Evolutionary conservation across 2,888 invertebrate genomes (phyloP), one percentile per base, ranked within the genome.

Genomic region (Sepioteuthis lessoniana): DNA sequence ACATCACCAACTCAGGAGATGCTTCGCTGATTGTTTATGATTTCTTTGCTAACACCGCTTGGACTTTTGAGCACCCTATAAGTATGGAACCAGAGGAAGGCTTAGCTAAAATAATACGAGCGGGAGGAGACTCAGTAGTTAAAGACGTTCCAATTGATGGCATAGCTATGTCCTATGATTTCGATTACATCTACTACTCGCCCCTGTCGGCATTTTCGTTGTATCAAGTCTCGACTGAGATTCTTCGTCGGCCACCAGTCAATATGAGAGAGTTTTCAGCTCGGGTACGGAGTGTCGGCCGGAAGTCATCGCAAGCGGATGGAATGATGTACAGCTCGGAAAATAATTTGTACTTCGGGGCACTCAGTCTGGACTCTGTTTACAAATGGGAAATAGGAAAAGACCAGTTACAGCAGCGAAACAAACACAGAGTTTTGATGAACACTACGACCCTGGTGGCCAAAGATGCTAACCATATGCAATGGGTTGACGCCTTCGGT

Each of bases 81-180:
- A 96, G 96, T 95, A 94, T 94, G 42, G 94, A 95, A 0, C 95
- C 95, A 46, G 91, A 94, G 16, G 90, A 90, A 37, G 37, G 37
- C 13, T 16, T 19, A n/a, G 90, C 37, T n/a, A 90, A 35, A n/a
- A 37, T 13, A 7, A 90, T 90, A 1, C 35, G 37, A 35, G 37
- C n/a, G 1, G 90, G n/a, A 16, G 37, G 37, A 21, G 10, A 13
- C 10, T 90, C 90, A n/a, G n/a, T 35, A 31, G 31, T 55, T 5
- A 31, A 46, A 93, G 10, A 47, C 19, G 90, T 93, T 90, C 90
- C 93, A 28, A 95, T 96, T 2, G 95, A 96, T 91, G 96, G 96
- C 8, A 96, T 96, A 25, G 96, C 96, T 25, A 96, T 96, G 94
- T 96, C 96, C 0, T 95, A 95, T 0, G 95, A 96, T 93, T 96